Evolutionary conservation across 2,113 vertebrate species (phyloP), one percentile per base, ranked within the genome.

Genomic region (Sylvia atricapilla): DNA sequence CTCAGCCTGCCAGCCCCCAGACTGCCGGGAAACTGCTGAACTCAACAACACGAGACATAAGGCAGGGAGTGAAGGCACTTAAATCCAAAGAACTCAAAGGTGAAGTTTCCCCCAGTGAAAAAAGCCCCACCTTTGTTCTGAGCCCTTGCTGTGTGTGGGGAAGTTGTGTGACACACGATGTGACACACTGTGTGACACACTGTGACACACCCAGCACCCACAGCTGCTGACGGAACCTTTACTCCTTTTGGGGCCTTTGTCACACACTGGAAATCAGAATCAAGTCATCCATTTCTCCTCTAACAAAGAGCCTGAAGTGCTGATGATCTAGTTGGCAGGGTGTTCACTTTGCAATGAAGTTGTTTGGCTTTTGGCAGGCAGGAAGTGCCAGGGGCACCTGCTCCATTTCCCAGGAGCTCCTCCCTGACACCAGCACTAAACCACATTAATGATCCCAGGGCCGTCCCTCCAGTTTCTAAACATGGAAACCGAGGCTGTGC

Each of bases 401-500:
- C 35, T 37, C 15, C 11, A 0, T 59, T 72, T 43, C 23, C 15
- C 2, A 6, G 20, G 46, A 87, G 50, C 0, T 78, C 43, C 69
- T 58, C 12, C 0, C 62, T 68, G 69, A 49, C 50, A 64, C 18
- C 33, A 23, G 33, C 43, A 60, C 33, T 12, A 35, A 76, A 80
- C 1, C 30, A 56, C 5, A 1, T 2, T 2, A 0, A n/a, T 35
- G 28, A 35, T 6, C 84, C 72, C 52, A 60, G 58, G 27, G n/a
- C 19, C 49, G 28, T 4, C 56, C 27, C 49, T 49, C 17, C n/a
- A n/a, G n/a, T n/a, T 37, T 44, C 72, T 46, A 6, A 43, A 62
- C 39, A 2, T 0, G 1, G 20, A 56, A 62, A 69, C n/a, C 6
- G 1, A 33, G 11, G 5, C 16, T n/a, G 1, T 7, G 39, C 67